A percentile compares a stretch with the other conserved stretches of the same genome.
Conservation (phyloP, 1,140 invertebrate species). For the Geopemphigus sp. region DNA sequence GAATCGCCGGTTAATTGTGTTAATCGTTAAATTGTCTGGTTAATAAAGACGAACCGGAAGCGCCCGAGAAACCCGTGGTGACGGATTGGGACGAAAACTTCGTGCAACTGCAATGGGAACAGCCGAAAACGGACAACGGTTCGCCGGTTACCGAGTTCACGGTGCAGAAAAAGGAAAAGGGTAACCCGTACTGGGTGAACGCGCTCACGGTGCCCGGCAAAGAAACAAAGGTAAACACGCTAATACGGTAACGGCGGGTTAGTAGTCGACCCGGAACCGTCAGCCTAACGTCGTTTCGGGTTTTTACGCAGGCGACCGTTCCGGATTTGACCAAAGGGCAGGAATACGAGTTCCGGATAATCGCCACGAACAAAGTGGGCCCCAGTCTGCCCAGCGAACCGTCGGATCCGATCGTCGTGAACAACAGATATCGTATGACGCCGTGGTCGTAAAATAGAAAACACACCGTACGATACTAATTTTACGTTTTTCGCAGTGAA, state of each 20-base stretch:
- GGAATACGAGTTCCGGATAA: slow-evolving; percentile 94
- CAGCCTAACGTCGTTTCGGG: no score
- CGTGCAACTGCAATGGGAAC: slow-evolving; percentile 85
- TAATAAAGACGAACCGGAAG: slow-evolving; percentile 77
- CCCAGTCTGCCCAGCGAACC: slow-evolving; percentile 92
- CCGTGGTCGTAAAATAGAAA: no score
- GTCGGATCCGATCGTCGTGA: slow-evolving; percentile 82
- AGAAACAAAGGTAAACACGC: slow-evolving; percentile 63
- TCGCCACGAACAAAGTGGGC: slow-evolving; percentile 93
- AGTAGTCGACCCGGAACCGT: no score
- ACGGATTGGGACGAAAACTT: slow-evolving; percentile 92
- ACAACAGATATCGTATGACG: slow-evolving; percentile 73
- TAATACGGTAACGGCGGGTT: no score
- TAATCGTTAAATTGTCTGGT: no score
- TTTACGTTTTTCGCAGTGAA: slow-evolving; percentile 63
- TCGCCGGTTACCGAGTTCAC: slow-evolving; percentile 90
- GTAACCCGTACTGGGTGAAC: slow-evolving; percentile 84
- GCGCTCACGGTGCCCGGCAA: slow-evolving; percentile 79
- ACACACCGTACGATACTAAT: no score
- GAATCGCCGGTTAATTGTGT: no score
- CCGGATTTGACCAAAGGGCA: slow-evolving; percentile 88
- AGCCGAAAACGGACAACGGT: slow-evolving; percentile 85
- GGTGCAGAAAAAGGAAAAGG: slow-evolving; percentile 93
- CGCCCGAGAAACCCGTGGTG: slow-evolving; percentile 84
- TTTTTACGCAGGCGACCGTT: slow-evolving; percentile 68